Evolutionary conservation across 35 echinoderm and acorn worm genomes (phyloP), one percentile per base, ranked within the genome.

Genomic region (Anneissia japonica): DNA sequence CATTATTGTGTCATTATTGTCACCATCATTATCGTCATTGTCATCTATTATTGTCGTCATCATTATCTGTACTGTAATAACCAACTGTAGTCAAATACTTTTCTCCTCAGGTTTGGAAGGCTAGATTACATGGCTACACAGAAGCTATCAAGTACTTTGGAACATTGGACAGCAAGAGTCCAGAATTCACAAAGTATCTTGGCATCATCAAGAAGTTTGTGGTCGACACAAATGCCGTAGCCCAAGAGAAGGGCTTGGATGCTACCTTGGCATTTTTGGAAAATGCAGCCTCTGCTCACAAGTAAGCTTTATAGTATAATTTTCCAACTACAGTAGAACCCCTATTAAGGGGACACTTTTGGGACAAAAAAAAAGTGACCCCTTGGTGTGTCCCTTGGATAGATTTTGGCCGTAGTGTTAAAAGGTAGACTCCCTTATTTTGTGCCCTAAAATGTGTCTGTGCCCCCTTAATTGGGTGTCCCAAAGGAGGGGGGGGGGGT

Each of bases 161-260:
- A 38, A 88, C 80, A 72, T 31, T 87, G 4, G 92, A 99, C 40
- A 92, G 94, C 43, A 99, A 99, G 89, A 99, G 96, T 38, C 87
- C 96, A 17, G 96, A 99, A 51, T 99, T 87, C 39, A 83, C 92
- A 3, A 99, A 99, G 82, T 99, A 84, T 46, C 85, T 92, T 28
- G 92, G 96, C 4, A 79, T 94, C 26, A 46, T 99, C 39, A 99
- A 99, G 83, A 99, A 99, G 64, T 99, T 99, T 99, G 96, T 93
- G 1, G 87, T 79, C 32, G 96, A 99, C 74, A 85, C 80, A 34
- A 99, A 99, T 91, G 96, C 96, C 0, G 96, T 99, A 30, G 96
- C 96, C 6, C 96, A 99, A 37, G 96, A 99, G 79, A 99, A 99
- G 37, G 96, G 96, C 26, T 39, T 99, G 51, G 96, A 99, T 84